A percentile compares a stretch with the other conserved stretches of the same genome.
Evolutionary conservation across 2,888 invertebrate genomes (phyloP).

Genomic region (Chorisops tibialis): DNA sequence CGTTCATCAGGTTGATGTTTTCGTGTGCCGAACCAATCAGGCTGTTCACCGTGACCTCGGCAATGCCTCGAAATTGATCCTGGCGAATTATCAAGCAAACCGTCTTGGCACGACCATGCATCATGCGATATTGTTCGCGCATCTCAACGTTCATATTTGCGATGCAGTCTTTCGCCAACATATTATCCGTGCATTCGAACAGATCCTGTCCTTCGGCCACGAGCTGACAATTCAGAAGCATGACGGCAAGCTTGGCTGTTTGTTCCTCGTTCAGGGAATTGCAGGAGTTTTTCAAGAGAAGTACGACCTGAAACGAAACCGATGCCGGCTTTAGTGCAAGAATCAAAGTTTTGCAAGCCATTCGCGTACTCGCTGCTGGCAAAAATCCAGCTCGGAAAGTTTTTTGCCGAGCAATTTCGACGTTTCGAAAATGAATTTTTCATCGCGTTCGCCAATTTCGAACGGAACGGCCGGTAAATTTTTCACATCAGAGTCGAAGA

Average conservation of each 20-base stretch:
- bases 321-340: background rate
- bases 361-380: slow-evolving; percentile 58
- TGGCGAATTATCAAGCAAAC: slow-evolving; percentile 64
- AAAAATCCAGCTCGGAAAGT: slow-evolving; percentile 59
- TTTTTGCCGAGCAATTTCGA: slow-evolving; percentile 57
- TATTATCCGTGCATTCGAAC: slow-evolving; percentile 60
- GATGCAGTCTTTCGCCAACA: slow-evolving; percentile 57
- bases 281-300: slow-evolving; percentile 60
- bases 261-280: slow-evolving; percentile 61
- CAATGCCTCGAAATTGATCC: slow-evolving; percentile 62
- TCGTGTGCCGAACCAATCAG: slow-evolving; percentile 57
- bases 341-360: background rate
- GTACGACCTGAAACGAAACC: slow-evolving; percentile 55
- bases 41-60: slow-evolving; percentile 63
- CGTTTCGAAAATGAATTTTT: slow-evolving; percentile 63
- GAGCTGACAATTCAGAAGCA: slow-evolving; percentile 66
- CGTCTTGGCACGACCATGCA: slow-evolving; percentile 65
- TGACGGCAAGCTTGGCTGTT: slow-evolving; percentile 63
- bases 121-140: slow-evolving; percentile 68
- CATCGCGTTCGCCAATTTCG: slow-evolving; percentile 57
- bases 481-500: slow-evolving; percentile 2
- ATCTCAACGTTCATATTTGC: slow-evolving; percentile 62
- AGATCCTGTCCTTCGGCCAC: slow-evolving; percentile 59
- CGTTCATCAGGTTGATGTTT: slow-evolving; percentile 52
- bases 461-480: slow-evolving; percentile 49